A percentile compares a stretch with the other conserved stretches of the same genome.
Evolutionary conservation across 37 sponge, comb jelly and placozoan species (phyloP).

Genomic region (Crambe crambe): DNA sequence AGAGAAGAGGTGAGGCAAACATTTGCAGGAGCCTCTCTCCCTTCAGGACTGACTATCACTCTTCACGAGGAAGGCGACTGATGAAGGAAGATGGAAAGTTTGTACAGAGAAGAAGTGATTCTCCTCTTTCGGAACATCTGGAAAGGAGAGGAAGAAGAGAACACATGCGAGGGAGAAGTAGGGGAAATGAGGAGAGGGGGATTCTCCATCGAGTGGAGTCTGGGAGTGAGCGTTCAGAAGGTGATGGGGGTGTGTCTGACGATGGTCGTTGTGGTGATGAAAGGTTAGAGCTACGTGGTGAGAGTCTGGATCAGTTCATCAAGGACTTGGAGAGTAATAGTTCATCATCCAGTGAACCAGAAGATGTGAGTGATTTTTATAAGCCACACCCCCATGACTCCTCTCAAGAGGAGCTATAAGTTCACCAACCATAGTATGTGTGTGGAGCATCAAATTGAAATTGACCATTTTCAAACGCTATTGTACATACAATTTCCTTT

Average conservation of each 20-base stretch:
- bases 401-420: too few relatives aligned
- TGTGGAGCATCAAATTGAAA: too few relatives aligned
- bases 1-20: background rate
- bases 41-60: background rate
- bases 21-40: background rate
- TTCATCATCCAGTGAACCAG: background rate
- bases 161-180: background rate
- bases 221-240: background rate
- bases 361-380: background rate
- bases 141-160: background rate
- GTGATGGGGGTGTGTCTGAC: background rate
- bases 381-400: too few relatives aligned
- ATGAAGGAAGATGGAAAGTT: too few relatives aligned
- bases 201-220: background rate
- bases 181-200: background rate
- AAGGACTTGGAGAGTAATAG: constrained; percentile 18
- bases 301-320: constrained; percentile 28
- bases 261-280: background rate
- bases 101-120: background rate
- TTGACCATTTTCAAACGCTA: too few relatives aligned
- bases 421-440: too few relatives aligned
- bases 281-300: background rate
- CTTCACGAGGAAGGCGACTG: too few relatives aligned
- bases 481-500: too few relatives aligned
- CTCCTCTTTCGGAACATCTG: background rate